Evolutionary conservation across 2,113 vertebrate species (phyloP).

Genomic region (Numenius arquata): DNA sequence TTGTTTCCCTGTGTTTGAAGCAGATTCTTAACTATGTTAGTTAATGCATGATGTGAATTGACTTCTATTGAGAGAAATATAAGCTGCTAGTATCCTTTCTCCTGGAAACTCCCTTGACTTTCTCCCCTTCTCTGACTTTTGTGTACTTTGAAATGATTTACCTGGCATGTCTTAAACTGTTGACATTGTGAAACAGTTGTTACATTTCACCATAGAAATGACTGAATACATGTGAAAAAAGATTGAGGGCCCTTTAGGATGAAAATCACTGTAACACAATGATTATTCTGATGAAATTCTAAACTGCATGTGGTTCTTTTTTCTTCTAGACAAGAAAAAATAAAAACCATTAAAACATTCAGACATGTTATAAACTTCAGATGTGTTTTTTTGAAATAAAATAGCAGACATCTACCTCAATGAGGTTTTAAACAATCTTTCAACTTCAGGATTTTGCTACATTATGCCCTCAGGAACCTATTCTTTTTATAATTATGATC

Average conservation of each 20-base stretch:
- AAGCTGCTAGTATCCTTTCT: background rate
- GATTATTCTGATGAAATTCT: background rate
- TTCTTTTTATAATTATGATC: constrained; percentile 49
- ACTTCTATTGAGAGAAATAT: background rate
- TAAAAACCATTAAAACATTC: background rate
- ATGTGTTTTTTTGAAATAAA: background rate
- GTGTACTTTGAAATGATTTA: background rate
- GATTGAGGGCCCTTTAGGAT: background rate
- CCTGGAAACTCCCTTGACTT: background rate
- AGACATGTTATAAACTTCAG: background rate
- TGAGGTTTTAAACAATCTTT: constrained; percentile 37
- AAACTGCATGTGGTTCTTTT: background rate
- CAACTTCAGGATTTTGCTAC: background rate
- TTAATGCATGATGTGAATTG: background rate
- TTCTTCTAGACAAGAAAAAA: background rate
- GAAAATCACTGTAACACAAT: background rate
- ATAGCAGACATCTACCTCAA: constrained; percentile 3
- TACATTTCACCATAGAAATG: background rate
- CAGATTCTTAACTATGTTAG: background rate
- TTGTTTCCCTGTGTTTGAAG: background rate
- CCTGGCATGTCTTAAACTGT: background rate
- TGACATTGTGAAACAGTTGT: background rate
- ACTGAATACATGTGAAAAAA: background rate
- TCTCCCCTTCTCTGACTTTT: background rate
- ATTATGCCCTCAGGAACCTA: constrained; percentile 13